Conservation (phyloP, 2,797 vertebrate species). For the Cheirogaleus major region DNA sequence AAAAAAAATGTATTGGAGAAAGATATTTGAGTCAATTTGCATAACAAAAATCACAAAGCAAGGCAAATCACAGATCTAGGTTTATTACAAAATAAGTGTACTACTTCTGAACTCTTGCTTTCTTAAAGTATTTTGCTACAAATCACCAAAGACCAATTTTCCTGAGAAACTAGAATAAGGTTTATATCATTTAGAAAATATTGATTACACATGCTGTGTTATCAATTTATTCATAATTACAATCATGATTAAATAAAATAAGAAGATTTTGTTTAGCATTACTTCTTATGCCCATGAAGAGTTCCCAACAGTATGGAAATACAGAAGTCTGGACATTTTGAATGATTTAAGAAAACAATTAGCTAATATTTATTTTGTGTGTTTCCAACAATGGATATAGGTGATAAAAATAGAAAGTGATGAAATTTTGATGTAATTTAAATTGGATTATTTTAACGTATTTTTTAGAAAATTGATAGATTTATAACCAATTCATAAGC, state of each 20-base stretch:
- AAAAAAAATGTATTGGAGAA: background rate
- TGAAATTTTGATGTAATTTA: background rate
- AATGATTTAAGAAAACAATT: background rate
- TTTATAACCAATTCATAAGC: background rate
- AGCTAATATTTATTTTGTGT: background rate
- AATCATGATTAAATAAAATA: background rate
- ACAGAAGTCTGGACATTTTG: background rate
- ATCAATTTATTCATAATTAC: background rate
- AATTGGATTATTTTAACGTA: background rate
- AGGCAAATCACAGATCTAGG: background rate
- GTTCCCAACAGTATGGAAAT: background rate
- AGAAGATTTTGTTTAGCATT: background rate
- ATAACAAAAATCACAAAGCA: background rate
- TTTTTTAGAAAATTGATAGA: background rate
- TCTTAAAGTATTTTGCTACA: background rate
- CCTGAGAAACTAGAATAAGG: background rate
- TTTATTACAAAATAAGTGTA: background rate
- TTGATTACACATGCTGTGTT: background rate
- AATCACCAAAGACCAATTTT: background rate
- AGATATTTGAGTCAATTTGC: background rate
- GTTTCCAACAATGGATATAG: background rate
- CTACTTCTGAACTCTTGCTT: background rate
- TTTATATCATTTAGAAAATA: background rate
- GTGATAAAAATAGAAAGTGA: background rate
- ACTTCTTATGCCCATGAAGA: background rate